These are phyloP conservation scores for Lypha dubia DNA, from an alignment of 2,888 invertebrate genomes.

Conservation along the genomic window DNA sequence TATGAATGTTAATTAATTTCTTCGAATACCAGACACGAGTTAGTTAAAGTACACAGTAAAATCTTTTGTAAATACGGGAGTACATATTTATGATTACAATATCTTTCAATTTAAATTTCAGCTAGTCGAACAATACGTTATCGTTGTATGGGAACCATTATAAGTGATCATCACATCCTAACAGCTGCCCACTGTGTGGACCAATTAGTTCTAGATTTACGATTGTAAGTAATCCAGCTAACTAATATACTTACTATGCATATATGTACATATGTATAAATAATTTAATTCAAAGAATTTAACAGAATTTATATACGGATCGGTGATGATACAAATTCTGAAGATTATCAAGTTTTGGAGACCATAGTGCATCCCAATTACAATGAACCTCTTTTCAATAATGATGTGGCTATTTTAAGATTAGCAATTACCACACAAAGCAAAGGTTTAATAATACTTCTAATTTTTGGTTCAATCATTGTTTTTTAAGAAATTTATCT, in stretches of 20 bases:
- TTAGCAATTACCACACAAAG: constrained; percentile 79
- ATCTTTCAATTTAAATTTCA: constrained; percentile 63
- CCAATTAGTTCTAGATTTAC: constrained; percentile 83
- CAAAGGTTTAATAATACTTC: constrained; percentile 56
- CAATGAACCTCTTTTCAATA: constrained; percentile 83
- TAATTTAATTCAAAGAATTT: constrained; percentile 53
- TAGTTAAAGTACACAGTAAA: no score
- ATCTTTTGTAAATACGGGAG: no score
- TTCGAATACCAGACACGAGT: no score
- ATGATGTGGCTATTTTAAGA: constrained; percentile 83
- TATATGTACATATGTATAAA: not conserved
- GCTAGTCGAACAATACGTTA: constrained; percentile 79
- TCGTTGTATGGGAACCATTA: constrained; percentile 86
- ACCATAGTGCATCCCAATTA: constrained; percentile 84
- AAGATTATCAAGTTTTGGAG: constrained; percentile 76
- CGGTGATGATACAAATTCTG: constrained; percentile 85
- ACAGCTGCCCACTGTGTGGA: constrained; percentile 90
- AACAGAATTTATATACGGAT: constrained; percentile 86
- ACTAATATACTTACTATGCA: no score
- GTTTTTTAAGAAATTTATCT: not conserved
- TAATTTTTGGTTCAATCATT: not conserved
- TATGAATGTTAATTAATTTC: no score
- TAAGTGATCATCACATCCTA: constrained; percentile 86
- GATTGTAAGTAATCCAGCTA: constrained; percentile 80
- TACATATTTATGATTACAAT: not conserved